A percentile compares a stretch with the other conserved stretches of the same genome.
Evolutionary conservation across 30 jellyfish, hydroid and myxozoan species (phyloP).

Genomic region (Nemopilema nomurai): DNA sequence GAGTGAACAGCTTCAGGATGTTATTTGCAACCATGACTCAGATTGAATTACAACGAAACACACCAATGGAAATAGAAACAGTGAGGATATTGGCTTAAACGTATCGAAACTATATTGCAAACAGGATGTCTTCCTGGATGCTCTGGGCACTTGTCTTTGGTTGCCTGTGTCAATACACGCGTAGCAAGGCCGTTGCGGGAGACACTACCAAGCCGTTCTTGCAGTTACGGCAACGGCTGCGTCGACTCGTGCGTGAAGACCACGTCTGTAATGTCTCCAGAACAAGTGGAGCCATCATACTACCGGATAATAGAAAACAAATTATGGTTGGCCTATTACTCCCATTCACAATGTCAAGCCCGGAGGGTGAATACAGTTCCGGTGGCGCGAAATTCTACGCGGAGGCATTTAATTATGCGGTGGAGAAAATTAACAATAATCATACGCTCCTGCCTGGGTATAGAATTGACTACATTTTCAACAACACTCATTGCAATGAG

Average conservation of each 20-base stretch:
- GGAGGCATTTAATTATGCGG: constrained; percentile 78
- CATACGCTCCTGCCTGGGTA: constrained; percentile 59
- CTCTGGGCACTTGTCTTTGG: background rate
- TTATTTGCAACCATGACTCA: background rate
- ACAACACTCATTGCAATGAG: constrained; percentile 81
- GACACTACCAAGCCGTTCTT: background rate
- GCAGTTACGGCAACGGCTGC: background rate
- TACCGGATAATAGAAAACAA: constrained; percentile 1
- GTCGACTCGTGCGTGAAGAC: background rate
- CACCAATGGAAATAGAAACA: background rate
- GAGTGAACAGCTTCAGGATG: too few relatives aligned
- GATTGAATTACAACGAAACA: background rate
- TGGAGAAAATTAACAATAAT: constrained; percentile 69
- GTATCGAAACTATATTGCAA: background rate
- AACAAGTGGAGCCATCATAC: background rate
- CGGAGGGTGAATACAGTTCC: constrained; percentile 3
- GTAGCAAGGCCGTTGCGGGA: background rate
- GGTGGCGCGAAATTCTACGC: constrained; percentile 83
- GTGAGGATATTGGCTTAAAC: background rate
- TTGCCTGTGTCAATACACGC: background rate
- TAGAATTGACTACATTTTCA: constrained; percentile 68
- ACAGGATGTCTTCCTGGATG: background rate
- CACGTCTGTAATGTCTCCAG: background rate
- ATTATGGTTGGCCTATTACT: constrained; percentile 37
- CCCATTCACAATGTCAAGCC: constrained; percentile 27